Conservation (phyloP, 2,113 vertebrate species). For the Mastomys coucha region DNA sequence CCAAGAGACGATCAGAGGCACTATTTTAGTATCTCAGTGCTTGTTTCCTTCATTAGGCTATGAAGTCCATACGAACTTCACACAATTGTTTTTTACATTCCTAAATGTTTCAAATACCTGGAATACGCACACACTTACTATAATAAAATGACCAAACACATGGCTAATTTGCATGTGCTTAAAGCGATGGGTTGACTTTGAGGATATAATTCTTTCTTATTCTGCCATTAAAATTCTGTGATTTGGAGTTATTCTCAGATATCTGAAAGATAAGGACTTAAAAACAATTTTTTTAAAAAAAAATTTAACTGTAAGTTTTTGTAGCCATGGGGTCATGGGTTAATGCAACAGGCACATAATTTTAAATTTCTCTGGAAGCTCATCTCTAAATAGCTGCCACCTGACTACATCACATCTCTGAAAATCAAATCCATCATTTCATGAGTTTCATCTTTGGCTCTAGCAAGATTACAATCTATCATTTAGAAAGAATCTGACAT, state of each 20-base stretch:
- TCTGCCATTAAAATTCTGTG: constrained; percentile 20
- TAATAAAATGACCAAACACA: not conserved
- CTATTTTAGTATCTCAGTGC: not conserved
- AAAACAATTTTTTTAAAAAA: constrained; percentile 26
- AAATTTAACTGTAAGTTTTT: constrained; percentile 33
- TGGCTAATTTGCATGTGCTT: not conserved
- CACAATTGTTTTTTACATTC: not conserved
- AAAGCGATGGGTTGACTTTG: not conserved
- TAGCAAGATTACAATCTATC: constrained; percentile 78
- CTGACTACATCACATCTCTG: constrained; percentile 42
- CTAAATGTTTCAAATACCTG: not conserved
- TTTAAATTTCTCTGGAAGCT: not conserved
- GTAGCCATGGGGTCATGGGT: not conserved
- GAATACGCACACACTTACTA: not conserved
- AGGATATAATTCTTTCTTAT: constrained; percentile 27
- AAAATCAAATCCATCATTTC: constrained; percentile 78
- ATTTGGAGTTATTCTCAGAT: not conserved
- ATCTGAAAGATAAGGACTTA: not conserved
- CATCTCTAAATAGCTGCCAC: constrained; percentile 4
- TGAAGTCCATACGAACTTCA: not conserved
- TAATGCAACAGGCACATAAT: constrained; percentile 24
- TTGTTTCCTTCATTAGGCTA: not conserved
- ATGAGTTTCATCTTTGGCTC: constrained; percentile 68
- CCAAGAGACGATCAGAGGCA: not conserved
- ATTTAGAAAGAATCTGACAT: constrained; percentile 77